Base-by-base conservation (phyloP, 2,888 invertebrate species). In the Apodemia duryi region DNA sequence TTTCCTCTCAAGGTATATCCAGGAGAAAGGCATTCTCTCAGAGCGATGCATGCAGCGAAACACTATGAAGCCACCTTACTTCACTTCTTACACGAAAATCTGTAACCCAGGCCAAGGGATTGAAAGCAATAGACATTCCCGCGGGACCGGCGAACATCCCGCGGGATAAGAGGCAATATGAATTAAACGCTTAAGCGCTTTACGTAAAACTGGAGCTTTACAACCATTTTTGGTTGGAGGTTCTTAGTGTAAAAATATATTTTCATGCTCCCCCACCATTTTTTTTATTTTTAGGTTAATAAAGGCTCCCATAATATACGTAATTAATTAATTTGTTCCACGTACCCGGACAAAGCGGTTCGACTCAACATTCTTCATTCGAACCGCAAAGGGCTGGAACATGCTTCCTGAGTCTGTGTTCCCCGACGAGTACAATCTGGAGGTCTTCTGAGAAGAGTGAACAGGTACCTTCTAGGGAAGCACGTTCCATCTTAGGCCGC, bases 51-150 rank as follows among this genome's bases (percentile, higher is more conserved):
- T 87, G 97, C 98, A 46, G 98, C 97, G 76, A 98, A 98, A 87
- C 99, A 99, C 86, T 98, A 98, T 85, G 99, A 99, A 88, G 98
- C 98, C 7, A 97, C 97, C 63, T 91, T 99, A 68, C 92, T 99
- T 67, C 97, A 97, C 73, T 99, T 98, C 87, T 92, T 99, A 73
- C 97, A 98, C 74, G 91, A 91, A 69, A 91, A 91, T 73, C 74
- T 91, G 38, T 71, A 67, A 65, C 29, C 32, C 13, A 57, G 29
- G 32, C 57, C 57, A n/a, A 6, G 57, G 57, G 57, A 57, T 57
- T 57, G 29, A 6, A 32, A 6, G 13, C 35, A 57, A 57, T 57
- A 57, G 57, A 13, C 6, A 57, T 29, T 28, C 57, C 35, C 54
- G 10, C 10, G 43, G 43, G 43, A 43, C 11, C 10, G 2, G 5